A percentile compares a stretch with the other conserved stretches of the same genome.
Evolutionary conservation across 2,888 invertebrate genomes (phyloP).

Genomic region (Eucera pruinosa): DNA sequence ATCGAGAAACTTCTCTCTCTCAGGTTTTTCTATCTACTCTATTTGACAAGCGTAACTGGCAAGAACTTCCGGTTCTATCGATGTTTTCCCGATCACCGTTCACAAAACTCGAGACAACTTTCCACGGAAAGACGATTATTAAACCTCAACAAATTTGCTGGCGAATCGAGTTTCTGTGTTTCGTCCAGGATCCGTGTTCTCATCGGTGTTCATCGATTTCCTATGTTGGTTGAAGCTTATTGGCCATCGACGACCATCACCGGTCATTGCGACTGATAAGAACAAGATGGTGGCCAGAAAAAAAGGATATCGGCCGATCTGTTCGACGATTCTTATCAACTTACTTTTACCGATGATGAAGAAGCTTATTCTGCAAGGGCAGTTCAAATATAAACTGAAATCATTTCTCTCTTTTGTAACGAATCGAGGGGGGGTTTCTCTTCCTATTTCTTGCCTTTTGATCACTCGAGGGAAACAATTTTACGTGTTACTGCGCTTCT

Average conservation of each 20-base stretch:
- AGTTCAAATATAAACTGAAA: constrained; percentile 40
- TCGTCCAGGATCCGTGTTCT: neutral
- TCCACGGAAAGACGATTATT: constrained; percentile 21
- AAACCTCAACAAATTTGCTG: constrained; percentile 6
- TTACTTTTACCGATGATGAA: constrained; percentile 41
- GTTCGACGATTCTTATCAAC: constrained; percentile 47
- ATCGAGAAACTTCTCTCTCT: too few relatives aligned
- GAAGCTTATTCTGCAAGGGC: constrained; percentile 41
- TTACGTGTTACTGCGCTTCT: constrained; percentile 9
- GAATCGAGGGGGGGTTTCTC: neutral
- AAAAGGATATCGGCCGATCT: constrained; percentile 48
- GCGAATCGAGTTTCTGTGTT: constrained; percentile 26
- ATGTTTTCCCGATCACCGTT: neutral
- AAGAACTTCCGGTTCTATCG: neutral
- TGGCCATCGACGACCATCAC: constrained; percentile 37
- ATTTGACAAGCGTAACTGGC: neutral
- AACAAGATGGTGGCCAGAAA: constrained; percentile 33
- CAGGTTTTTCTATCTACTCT: too few relatives aligned
- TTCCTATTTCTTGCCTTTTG: neutral
- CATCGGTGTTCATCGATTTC: constrained; percentile 35
- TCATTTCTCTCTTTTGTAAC: constrained; percentile 3
- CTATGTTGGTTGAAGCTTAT: constrained; percentile 34
- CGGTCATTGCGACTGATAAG: constrained; percentile 38
- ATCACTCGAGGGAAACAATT: neutral
- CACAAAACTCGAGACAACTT: neutral